A percentile compares a stretch with the other conserved stretches of the same genome.
These are phyloP conservation scores for Macrocentrus cingulum DNA, from an alignment of 1,140 invertebrate genomes.

Conservation along the genomic window DNA sequence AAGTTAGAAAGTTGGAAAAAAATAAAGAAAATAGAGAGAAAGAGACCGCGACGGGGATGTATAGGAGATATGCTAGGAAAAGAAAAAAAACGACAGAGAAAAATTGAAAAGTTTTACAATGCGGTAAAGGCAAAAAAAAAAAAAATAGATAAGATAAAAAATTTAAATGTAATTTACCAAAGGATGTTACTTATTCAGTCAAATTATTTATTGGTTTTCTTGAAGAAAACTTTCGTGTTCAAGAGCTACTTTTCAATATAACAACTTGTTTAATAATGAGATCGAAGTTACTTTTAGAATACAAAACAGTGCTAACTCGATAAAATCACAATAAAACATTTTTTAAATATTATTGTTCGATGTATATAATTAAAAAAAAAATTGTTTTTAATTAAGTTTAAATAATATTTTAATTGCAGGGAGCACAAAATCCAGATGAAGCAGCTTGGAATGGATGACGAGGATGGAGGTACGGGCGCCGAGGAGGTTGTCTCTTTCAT, in stretches of 20 bases:
- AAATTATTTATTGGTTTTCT: not conserved
- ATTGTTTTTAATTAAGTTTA: too few species aligned
- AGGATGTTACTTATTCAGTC: too few species aligned
- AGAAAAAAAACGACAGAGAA: not conserved
- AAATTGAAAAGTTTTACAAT: slow-evolving; percentile 7
- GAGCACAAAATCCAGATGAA: slow-evolving; percentile 78
- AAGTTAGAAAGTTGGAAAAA: slow-evolving; percentile 13
- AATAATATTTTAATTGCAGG: slow-evolving; percentile 54
- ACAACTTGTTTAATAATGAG: too few species aligned
- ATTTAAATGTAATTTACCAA: too few species aligned
- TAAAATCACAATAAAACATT: too few species aligned
- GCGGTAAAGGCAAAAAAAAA: too few species aligned
- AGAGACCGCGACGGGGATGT: not conserved
- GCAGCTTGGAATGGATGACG: slow-evolving; percentile 65
- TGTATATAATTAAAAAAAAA: too few species aligned
- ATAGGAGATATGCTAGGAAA: too few species aligned
- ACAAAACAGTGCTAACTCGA: too few species aligned
- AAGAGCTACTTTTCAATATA: not conserved
- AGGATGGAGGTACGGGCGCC: slow-evolving; percentile 72
- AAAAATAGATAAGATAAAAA: too few species aligned
- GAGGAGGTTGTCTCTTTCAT: slow-evolving; percentile 81
- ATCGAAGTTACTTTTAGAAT: too few species aligned
- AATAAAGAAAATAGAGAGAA: not conserved
- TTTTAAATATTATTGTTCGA: too few species aligned
- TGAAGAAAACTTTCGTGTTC: not conserved